Conservation (phyloP, 1,140 invertebrate species). For the Leptinotarsa texana region DNA sequence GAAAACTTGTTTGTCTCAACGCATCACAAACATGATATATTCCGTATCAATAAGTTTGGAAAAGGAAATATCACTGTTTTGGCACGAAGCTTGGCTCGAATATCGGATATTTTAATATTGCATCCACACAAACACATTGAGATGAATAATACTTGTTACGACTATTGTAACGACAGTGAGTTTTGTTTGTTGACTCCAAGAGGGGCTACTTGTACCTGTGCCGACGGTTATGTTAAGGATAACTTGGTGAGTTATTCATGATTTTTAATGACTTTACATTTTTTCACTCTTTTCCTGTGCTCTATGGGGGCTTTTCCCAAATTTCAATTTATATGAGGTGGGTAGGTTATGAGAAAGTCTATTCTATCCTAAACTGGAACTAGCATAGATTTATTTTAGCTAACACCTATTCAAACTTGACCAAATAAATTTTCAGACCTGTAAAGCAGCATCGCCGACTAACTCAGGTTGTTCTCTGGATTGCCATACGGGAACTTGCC, state of each 20-base stretch:
- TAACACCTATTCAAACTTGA: too few species aligned
- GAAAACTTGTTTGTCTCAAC: constrained; percentile 71
- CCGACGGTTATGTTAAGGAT: constrained; percentile 59
- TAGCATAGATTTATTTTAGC: too few species aligned
- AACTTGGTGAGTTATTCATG: constrained; percentile 23
- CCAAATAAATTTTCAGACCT: constrained; percentile 37
- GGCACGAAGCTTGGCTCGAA: constrained; percentile 61
- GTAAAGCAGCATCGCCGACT: constrained; percentile 32
- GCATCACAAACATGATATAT: constrained; percentile 65
- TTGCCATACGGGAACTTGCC: constrained; percentile 63
- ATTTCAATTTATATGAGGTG: too few species aligned
- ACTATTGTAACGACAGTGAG: constrained; percentile 63
- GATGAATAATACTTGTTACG: constrained; percentile 56
- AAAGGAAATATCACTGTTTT: constrained; percentile 60
- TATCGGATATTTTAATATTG: constrained; percentile 69
- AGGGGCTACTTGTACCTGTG: constrained; percentile 66
- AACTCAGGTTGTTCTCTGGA: constrained; percentile 51
- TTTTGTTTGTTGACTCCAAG: constrained; percentile 62
- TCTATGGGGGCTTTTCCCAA: too few species aligned
- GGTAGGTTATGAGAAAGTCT: too few species aligned
- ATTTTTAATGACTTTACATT: background rate
- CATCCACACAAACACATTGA: constrained; percentile 67
- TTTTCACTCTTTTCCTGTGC: too few species aligned
- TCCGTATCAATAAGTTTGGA: constrained; percentile 75
- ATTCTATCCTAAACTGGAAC: too few species aligned